Percentiles rank a stretch among this genome's conserved stretches.
Evolutionary conservation across 1,140 invertebrate genomes (phyloP).

Genomic region (Lordiphosa collinella): DNA sequence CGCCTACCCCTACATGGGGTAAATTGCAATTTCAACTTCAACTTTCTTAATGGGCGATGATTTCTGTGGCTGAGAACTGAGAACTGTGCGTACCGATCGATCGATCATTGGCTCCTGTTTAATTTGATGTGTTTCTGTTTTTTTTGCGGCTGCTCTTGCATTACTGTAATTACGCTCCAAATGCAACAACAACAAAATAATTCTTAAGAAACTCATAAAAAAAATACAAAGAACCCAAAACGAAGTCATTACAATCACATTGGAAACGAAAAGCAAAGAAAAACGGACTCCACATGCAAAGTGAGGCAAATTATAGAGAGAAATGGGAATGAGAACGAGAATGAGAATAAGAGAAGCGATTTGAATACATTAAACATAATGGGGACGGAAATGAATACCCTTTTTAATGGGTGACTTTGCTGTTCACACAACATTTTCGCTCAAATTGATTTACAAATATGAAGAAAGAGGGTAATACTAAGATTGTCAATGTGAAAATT

Average conservation of each 20-base stretch:
- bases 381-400: background rate
- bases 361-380: constrained; percentile 50
- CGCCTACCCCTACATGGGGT: constrained; percentile 1
- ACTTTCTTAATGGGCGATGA: constrained; percentile 64
- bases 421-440: too few species aligned
- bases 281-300: constrained; percentile 49
- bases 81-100: constrained; percentile 28
- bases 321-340: constrained; percentile 27
- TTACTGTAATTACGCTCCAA: constrained; percentile 69
- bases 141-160: constrained; percentile 27
- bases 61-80: constrained; percentile 31
- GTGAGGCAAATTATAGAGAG: constrained; percentile 57
- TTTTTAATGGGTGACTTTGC: background rate
- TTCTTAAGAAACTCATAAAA: constrained; percentile 73
- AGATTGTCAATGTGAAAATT: too few species aligned
- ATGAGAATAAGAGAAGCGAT: constrained; percentile 40
- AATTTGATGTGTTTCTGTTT: constrained; percentile 46
- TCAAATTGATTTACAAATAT: too few species aligned
- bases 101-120: constrained; percentile 39
- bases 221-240: constrained; percentile 40
- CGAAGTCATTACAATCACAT: constrained; percentile 71
- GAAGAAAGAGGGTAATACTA: too few species aligned
- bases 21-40: constrained; percentile 28
- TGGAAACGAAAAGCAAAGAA: constrained; percentile 35
- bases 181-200: constrained; percentile 56